Evolutionary conservation across 2,113 vertebrate species (phyloP).

Genomic region (Echinops telfairi): DNA sequence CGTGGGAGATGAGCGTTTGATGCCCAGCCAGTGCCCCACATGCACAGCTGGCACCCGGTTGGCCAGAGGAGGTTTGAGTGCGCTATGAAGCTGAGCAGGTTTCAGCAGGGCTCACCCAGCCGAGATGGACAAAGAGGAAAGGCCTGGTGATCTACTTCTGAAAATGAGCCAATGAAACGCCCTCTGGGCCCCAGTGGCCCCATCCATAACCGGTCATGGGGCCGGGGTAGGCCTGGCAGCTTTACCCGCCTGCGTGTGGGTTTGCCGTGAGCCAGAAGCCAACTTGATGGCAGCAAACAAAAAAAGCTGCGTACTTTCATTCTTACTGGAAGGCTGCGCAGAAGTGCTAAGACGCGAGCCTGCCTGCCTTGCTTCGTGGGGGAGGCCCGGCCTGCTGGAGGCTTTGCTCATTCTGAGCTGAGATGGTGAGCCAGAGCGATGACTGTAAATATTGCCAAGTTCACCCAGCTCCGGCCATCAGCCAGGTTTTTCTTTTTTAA

Average conservation of each 20-base stretch:
- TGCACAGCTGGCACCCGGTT: background rate
- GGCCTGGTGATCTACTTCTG: background rate
- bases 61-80: background rate
- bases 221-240: background rate
- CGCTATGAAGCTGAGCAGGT: background rate
- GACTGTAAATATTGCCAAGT: accelerated
- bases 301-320: background rate
- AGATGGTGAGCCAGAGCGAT: accelerated
- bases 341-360: background rate
- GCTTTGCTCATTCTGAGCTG: background rate
- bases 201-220: background rate
- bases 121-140: background rate
- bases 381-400: accelerated
- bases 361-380: accelerated
- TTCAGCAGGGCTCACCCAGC: background rate
- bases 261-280: background rate
- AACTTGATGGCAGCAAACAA: background rate
- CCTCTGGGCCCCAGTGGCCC: background rate
- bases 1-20: background rate
- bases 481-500: background rate
- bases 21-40: background rate
- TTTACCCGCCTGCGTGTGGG: background rate
- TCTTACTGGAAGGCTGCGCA: background rate
- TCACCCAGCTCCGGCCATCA: background rate
- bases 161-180: background rate